Evolutionary conservation across 1,140 invertebrate genomes (phyloP).

Genomic region (Yoshiicerus persimilis): DNA sequence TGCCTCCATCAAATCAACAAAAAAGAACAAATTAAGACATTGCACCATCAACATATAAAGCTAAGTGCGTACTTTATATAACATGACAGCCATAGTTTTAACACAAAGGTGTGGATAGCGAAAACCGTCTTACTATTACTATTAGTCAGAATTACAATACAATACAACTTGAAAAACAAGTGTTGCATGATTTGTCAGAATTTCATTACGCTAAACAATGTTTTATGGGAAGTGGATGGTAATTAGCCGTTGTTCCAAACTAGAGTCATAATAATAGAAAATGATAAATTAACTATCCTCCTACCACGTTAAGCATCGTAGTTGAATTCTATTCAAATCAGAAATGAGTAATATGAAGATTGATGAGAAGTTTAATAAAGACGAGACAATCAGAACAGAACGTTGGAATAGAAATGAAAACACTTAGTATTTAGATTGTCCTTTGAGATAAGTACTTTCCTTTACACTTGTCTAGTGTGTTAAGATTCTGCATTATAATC

Average conservation of each 20-base stretch:
- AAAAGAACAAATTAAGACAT: constrained; percentile 31
- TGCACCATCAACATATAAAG: too few relatives aligned
- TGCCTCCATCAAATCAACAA: constrained; percentile 32
- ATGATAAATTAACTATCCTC: background rate
- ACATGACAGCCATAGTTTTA: background rate
- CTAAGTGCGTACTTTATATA: background rate
- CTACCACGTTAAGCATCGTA: background rate
- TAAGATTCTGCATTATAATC: background rate
- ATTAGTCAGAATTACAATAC: too few relatives aligned
- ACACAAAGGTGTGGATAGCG: background rate
- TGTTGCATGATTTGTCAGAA: background rate
- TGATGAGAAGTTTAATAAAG: background rate
- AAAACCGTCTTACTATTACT: background rate
- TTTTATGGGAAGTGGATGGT: background rate
- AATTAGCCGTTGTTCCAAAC: background rate
- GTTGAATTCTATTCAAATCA: background rate
- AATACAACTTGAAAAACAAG: background rate
- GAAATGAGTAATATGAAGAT: background rate
- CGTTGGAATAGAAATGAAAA: background rate
- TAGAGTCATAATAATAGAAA: background rate
- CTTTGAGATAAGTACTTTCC: background rate
- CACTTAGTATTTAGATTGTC: background rate
- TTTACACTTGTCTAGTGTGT: background rate
- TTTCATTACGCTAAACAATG: background rate
- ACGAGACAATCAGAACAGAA: background rate